phyloP scores from a whole-genome alignment of 2,888 invertebrate genomes.

The Sialis fuliginosa region DNA sequence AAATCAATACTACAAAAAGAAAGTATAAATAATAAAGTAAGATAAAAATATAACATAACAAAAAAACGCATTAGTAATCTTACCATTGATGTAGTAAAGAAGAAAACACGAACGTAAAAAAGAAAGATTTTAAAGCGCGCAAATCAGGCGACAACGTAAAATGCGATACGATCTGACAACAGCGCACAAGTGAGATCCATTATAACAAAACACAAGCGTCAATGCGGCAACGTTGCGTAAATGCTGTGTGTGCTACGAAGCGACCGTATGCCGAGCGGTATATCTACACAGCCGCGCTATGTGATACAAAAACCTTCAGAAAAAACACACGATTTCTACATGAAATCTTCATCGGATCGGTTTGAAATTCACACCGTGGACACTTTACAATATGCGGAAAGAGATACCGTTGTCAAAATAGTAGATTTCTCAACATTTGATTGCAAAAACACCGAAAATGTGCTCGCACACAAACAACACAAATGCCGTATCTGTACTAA shows the following conservation, averaged over 20 bases:
- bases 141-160: too few relatives aligned
- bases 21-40: too few relatives aligned
- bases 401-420: conserved; percentile 14
- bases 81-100: too few relatives aligned
- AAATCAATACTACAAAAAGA: too few relatives aligned
- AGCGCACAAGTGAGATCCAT: too few relatives aligned
- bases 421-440: conserved; percentile 11
- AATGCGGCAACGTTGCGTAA: conserved; percentile 9
- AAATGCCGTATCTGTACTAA: conserved; percentile 1
- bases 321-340: conserved; percentile 14
- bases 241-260: conserved; percentile 16
- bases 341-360: conserved; percentile 14
- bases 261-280: conserved; percentile 18
- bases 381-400: conserved; percentile 6
- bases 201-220: conserved; percentile 9
- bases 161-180: too few relatives aligned
- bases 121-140: too few relatives aligned
- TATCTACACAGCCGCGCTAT: conserved; percentile 15
- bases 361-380: conserved; percentile 15
- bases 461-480: neutral
- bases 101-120: too few relatives aligned
- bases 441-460: neutral
- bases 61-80: too few relatives aligned
- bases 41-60: too few relatives aligned
- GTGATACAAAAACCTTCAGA: conserved; percentile 20